phyloP scores from a whole-genome alignment of 2,113 vertebrate genomes.

The Ammodramus savannarum region DNA sequence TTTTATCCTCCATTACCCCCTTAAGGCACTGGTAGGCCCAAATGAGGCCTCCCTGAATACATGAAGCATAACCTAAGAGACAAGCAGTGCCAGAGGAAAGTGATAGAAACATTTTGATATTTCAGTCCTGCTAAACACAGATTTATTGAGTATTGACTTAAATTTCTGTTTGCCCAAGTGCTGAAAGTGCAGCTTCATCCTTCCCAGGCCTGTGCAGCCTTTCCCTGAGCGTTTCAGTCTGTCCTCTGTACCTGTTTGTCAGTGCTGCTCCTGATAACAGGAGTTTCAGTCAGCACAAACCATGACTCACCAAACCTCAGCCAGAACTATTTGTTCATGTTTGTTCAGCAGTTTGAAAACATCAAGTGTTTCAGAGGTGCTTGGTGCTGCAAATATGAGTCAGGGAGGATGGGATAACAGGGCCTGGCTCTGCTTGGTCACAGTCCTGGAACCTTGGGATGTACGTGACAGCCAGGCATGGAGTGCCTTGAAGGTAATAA shows the following conservation, averaged over 20 bases:
- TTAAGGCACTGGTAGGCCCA: neutral
- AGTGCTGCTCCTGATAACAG: neutral
- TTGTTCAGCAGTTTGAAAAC: constrained; percentile 15
- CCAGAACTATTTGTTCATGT: neutral
- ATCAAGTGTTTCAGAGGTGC: neutral
- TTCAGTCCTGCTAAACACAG: neutral
- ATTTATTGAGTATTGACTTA: neutral
- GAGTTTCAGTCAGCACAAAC: constrained; percentile 25
- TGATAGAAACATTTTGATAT: accelerated
- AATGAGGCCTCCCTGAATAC: neutral
- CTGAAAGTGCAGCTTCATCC: neutral
- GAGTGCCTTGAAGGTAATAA: neutral
- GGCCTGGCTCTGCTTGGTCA: neutral
- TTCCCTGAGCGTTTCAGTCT: neutral
- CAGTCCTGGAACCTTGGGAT: neutral
- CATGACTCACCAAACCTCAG: constrained; percentile 62
- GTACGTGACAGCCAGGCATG: neutral
- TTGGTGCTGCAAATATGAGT: neutral
- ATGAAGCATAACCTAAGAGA: neutral
- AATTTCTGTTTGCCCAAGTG: neutral
- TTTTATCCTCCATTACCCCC: too few species aligned
- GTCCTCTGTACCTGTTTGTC: neutral
- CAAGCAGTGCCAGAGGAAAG: neutral
- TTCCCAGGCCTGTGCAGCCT: neutral
- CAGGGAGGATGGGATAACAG: neutral